A percentile compares a stretch with the other conserved stretches of the same genome.
phyloP scores from a whole-genome alignment of 64 coral and sea anemone species.

The Montipora cactus region DNA sequence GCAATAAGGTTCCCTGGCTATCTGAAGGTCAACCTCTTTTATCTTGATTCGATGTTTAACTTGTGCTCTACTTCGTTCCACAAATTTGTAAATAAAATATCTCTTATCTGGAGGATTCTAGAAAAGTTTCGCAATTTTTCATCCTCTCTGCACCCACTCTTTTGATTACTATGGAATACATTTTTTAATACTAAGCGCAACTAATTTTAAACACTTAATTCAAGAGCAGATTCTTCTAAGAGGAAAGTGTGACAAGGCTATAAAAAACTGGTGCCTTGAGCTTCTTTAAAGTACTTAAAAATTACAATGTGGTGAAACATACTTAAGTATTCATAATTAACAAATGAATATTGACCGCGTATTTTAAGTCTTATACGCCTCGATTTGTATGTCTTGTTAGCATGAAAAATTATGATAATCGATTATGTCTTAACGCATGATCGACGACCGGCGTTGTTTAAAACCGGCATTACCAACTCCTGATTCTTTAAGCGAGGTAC shows the following conservation, averaged over 20 bases:
- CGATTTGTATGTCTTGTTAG: background rate
- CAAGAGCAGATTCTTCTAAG: background rate
- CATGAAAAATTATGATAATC: background rate
- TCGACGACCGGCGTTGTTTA: background rate
- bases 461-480: background rate
- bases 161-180: background rate
- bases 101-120: background rate
- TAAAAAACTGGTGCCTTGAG: background rate
- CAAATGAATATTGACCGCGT: slow-evolving; percentile 8
- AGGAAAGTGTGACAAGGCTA: background rate
- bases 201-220: background rate
- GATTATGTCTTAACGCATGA: no score
- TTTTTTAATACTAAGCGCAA: no score
- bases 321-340: background rate
- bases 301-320: background rate
- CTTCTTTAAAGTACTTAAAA: background rate
- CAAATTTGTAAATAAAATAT: no score
- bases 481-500: background rate
- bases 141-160: no score
- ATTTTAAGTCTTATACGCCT: background rate
- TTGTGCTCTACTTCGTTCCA: no score
- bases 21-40: no score
- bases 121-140: background rate
- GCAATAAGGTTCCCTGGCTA: no score
- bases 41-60: no score